Conservation (phyloP, 2,113 vertebrate genomes). For the Cygnus atratus region DNA sequence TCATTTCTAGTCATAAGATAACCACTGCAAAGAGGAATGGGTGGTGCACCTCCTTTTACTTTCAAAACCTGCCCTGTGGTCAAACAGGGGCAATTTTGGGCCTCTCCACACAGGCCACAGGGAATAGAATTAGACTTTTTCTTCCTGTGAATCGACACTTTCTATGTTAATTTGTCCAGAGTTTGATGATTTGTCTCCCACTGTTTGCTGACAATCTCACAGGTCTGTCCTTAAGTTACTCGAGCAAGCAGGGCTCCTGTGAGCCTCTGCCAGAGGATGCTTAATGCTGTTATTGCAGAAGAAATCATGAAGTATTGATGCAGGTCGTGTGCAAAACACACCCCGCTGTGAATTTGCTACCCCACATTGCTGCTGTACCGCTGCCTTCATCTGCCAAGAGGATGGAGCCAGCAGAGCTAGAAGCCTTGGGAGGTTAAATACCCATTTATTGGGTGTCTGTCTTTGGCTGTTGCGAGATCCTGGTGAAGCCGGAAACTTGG, state of each 20-base stretch:
- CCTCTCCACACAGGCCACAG: neutral
- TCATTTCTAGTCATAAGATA: neutral
- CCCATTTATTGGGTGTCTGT: slow-evolving; percentile 9
- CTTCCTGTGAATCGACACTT: neutral
- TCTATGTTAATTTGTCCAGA: neutral
- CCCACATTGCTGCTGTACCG: neutral
- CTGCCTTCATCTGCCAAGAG: neutral
- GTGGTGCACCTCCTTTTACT: neutral
- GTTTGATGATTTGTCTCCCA: slow-evolving; percentile 24
- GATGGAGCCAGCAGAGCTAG: neutral
- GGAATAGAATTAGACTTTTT: neutral
- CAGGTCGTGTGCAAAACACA: slow-evolving; percentile 30
- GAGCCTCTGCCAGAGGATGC: slow-evolving; percentile 15
- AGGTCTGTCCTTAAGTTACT: slow-evolving; percentile 33
- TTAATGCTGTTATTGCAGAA: slow-evolving; percentile 60
- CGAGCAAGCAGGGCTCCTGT: neutral
- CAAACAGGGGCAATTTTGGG: neutral
- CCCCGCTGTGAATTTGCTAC: slow-evolving; percentile 19
- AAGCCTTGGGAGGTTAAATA: slow-evolving; percentile 47
- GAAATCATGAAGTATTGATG: slow-evolving; percentile 57
- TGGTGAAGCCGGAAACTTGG: neutral
- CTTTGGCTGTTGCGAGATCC: neutral
- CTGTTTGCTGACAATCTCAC: slow-evolving; percentile 20
- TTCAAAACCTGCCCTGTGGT: neutral
- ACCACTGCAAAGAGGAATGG: neutral